Base-by-base conservation (phyloP, 2,797 vertebrate species). In the Iguana delicatissima region DNA sequence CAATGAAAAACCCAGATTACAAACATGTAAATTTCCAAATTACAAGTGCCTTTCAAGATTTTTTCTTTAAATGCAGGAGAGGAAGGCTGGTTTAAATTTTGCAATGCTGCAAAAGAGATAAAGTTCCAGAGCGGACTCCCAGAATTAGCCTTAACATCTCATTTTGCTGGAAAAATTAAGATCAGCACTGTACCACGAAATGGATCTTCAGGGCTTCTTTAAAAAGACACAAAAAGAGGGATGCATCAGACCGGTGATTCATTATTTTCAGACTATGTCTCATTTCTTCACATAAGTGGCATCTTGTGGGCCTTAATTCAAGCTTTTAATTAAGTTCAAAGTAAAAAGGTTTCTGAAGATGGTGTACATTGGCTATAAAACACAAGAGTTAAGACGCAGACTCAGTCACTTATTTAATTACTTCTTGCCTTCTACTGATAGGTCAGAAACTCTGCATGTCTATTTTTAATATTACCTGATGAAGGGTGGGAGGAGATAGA, bases 281-380 rank as follows among this genome's bases (percentile, higher is more conserved):
- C 38, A 62, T 88, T 91, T 62, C 76, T 89, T 85, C 26, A 24
- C 50, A 13, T 76, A 80, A 85, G 42, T 80, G 59, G 90, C 86
- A 91, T 72, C 90, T 91, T 72, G 80, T 91, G 62, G 86, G 86
- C 84, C 52, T 91, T 91, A 91, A 88, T 73, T 89, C 90, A 88
- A 55, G 52, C 73, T 88, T 88, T 91, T 91, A 88, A 91, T 91
- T 91, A 88, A 88, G 86, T 87, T 79, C 86, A 84, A 84, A 80
- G 35, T 24, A 79, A 91, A 82, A 91, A 87, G 57, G 59, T 79
- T 84, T 38, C 73, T 29, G 26, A 88, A 69, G 90, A 80, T 22
- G 62, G 42, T 22, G 13, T 9, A 87, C 85, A 84, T 42, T 3
- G 52, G n/a, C 86, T 84, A 88, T 91, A 91, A 88, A 91, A 79